phyloP scores from a whole-genome alignment of 2,113 vertebrate species.

The Eubucco bourcierii region DNA sequence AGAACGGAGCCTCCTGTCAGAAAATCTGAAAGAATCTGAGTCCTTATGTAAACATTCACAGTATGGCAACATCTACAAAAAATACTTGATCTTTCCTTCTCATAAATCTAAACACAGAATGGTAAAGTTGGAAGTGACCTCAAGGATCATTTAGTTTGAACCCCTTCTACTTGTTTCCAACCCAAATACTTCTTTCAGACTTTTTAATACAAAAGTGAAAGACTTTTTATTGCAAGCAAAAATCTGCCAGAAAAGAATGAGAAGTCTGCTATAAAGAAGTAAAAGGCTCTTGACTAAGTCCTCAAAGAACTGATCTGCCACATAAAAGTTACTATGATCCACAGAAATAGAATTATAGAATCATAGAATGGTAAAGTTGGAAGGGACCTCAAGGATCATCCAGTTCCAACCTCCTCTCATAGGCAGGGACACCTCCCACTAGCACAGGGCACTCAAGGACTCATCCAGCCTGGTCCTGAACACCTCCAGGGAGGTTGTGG shows the following conservation, averaged over 20 bases:
- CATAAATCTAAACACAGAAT: not conserved
- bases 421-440: too few relatives aligned
- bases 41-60: not conserved
- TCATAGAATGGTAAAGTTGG: too few relatives aligned
- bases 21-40: not conserved
- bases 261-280: not conserved
- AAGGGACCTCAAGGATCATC: too few relatives aligned
- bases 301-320: not conserved
- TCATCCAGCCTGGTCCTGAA: too few relatives aligned
- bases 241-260: not conserved
- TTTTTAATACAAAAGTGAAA: too few relatives aligned
- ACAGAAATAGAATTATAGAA: not conserved
- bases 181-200: not conserved
- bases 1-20: not conserved
- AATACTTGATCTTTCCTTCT: not conserved
- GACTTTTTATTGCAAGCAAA: not conserved
- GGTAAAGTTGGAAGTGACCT: too few relatives aligned
- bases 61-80: not conserved
- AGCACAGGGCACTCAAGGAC: too few relatives aligned
- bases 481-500: too few relatives aligned
- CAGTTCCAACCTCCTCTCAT: too few relatives aligned
- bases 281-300: not conserved
- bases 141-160: too few relatives aligned
- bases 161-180: too few relatives aligned
- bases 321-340: not conserved